Conservation (phyloP, 1,140 invertebrate genomes). For the Macrotrachela quadricornifera region DNA sequence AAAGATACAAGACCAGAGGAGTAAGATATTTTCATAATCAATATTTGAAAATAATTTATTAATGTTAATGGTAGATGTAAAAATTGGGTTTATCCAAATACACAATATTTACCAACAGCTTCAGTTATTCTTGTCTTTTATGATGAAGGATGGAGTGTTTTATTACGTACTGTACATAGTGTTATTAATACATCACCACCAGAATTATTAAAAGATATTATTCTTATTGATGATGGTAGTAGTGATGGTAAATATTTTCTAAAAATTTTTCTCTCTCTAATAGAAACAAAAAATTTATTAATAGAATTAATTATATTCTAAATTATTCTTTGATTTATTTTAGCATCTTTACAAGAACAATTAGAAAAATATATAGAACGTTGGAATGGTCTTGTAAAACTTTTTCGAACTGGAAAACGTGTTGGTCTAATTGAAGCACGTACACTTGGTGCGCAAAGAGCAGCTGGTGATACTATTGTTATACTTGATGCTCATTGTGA, state of each 20-base stretch:
- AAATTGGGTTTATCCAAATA: neutral
- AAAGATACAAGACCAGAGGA: conserved; percentile 64
- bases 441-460: conserved; percentile 52
- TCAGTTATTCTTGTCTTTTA: neutral
- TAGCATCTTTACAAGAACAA: conserved; percentile 41
- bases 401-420: conserved; percentile 50
- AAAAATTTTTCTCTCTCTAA: neutral
- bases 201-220: neutral
- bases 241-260: neutral
- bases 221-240: neutral
- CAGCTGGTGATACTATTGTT: neutral
- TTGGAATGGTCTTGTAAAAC: conserved; percentile 38
- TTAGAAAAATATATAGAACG: conserved; percentile 64
- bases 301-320: no score
- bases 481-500: neutral
- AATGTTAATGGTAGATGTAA: neutral
- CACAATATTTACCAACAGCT: neutral
- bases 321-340: no score
- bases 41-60: neutral
- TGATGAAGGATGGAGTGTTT: neutral
- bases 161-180: neutral
- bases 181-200: neutral
- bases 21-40: neutral
- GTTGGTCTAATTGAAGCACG: conserved; percentile 80
- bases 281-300: neutral